Conservation (phyloP, 2,113 vertebrate genomes). For the Lepus timidus region DNA sequence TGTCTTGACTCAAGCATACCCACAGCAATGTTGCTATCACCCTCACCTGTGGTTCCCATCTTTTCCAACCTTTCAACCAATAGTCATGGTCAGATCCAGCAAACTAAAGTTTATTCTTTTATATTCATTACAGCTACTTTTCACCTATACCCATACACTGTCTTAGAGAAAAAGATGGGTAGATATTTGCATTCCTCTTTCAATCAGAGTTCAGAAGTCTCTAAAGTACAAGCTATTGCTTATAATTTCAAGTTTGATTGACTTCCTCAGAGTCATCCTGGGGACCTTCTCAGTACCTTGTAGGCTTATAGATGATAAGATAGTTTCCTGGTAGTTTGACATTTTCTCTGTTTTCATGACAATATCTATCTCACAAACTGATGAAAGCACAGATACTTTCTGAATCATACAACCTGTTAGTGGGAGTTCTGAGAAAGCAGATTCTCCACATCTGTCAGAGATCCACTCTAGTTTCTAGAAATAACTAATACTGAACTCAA, state of each 20-base stretch:
- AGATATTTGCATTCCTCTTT: not conserved
- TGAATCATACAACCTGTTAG: not conserved
- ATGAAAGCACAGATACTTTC: not conserved
- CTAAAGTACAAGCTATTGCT: not conserved
- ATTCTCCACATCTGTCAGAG: constrained; percentile 68
- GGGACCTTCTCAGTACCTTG: not conserved
- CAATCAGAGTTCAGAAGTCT: not conserved
- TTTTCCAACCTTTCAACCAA: not conserved
- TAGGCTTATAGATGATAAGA: not conserved
- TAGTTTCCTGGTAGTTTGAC: not conserved
- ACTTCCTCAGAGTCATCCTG: not conserved
- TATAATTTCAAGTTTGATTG: not conserved
- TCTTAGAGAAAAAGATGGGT: not conserved
- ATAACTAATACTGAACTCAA: constrained; percentile 78
- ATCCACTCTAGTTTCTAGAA: constrained; percentile 72
- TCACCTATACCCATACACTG: not conserved
- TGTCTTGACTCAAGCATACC: not conserved
- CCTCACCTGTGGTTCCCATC: not conserved
- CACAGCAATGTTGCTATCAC: not conserved
- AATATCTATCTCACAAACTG: not conserved
- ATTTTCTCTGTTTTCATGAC: not conserved
- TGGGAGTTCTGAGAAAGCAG: not conserved
- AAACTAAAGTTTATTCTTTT: not conserved
- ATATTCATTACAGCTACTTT: not conserved
- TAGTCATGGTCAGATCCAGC: not conserved